Evolutionary conservation across 2,888 invertebrate genomes (phyloP).

Genomic region (Phlogophora meticulosa): DNA sequence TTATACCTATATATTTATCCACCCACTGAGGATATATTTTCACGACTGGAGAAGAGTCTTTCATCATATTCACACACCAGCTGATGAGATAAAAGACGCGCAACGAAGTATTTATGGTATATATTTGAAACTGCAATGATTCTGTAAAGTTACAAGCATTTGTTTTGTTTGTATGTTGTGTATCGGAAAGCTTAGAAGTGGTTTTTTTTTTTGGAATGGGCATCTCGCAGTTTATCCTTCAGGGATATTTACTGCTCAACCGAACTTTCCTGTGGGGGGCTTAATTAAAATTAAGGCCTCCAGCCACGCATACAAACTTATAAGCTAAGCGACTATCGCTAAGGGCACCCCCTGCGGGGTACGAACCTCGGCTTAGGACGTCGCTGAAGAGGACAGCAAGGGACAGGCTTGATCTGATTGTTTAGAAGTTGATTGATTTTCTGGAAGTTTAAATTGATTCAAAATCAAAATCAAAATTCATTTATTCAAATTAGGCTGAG

Average conservation of each 20-base stretch:
- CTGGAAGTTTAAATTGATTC: background rate
- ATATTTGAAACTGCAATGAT: conserved; percentile 18
- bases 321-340: no score
- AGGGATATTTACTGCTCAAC: no score
- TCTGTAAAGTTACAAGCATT: background rate
- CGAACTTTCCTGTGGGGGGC: no score
- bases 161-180: conserved; percentile 10
- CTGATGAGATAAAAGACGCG: conserved; percentile 12
- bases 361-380: no score
- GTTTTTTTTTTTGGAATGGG: background rate
- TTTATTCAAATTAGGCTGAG: no score
- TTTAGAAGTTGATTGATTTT: background rate
- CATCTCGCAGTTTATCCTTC: no score
- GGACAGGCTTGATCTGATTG: no score
- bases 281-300: no score
- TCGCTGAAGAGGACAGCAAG: no score
- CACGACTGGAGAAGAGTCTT: background rate
- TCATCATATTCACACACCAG: conserved; percentile 27
- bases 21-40: conserved; percentile 28
- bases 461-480: no score
- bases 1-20: conserved; percentile 24
- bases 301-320: no score
- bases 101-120: conserved; percentile 27
- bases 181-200: background rate
- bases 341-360: no score